Evolutionary conservation across 2,113 vertebrate genomes (phyloP).

Genomic region (Canis aureus): DNA sequence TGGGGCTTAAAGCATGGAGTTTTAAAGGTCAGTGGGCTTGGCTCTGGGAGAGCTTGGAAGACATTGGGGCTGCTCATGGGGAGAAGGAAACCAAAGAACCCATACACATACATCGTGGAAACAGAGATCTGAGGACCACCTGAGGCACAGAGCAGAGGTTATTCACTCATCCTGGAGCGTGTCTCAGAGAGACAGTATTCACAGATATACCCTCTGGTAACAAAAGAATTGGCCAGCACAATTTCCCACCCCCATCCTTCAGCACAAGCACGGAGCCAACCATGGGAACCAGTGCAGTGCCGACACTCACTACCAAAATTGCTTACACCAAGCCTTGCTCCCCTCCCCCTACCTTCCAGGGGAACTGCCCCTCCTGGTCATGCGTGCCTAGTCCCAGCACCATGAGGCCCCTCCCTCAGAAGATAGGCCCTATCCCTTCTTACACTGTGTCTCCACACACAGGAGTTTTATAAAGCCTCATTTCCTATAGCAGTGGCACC

Average conservation of each 20-base stretch:
- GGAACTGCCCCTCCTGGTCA: not conserved
- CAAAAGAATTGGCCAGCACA: not conserved
- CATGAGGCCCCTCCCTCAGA: not conserved
- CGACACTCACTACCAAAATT: not conserved
- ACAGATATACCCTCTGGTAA: not conserved
- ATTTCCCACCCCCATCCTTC: not conserved
- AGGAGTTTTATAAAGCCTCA: not conserved
- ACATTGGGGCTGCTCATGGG: not conserved
- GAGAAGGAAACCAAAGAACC: not conserved
- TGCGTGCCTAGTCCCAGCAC: not conserved
- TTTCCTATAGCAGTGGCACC: not conserved
- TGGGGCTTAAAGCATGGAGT: not conserved
- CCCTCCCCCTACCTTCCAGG: not conserved
- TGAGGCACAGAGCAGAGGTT: not conserved
- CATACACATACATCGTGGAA: not conserved
- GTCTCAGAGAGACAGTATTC: not conserved
- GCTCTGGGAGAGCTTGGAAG: not conserved
- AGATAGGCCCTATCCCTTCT: not conserved
- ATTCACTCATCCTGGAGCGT: not conserved
- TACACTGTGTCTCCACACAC: not conserved
- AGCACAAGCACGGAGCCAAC: not conserved
- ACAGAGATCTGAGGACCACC: not conserved
- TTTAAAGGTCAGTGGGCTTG: not conserved
- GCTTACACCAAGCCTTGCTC: not conserved
- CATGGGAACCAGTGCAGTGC: not conserved